Evolutionary conservation across 2,797 vertebrate genomes (phyloP), one percentile per base, ranked within the genome.

Genomic region (Coregonus ussuriensis): DNA sequence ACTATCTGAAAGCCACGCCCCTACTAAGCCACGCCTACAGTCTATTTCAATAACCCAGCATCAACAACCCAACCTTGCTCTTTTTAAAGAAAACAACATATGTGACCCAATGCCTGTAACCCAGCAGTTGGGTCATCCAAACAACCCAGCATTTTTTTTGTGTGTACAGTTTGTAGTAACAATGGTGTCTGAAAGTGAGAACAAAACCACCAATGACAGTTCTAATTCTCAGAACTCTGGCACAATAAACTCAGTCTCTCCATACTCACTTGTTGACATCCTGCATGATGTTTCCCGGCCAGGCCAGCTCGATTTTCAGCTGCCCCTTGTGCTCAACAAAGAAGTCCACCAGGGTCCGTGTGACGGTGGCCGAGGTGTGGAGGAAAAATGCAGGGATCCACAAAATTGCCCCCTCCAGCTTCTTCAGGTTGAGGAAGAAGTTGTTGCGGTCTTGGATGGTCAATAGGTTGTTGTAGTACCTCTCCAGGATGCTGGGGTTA

Each of bases 371-470:
- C 0, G 98, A 99, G 0, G 97, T 99, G 85, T 99, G 98, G 82
- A 99, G 98, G 91, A 99, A 99, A 89, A 99, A 99, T 1, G 98
- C 98, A 0, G 98, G 98, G 88, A 99, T 99, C 98, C 98, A 99
- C 72, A 99, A 94, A 79, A 99, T 96, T 87, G 96, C 98, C 66
- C 96, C 96, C 0, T 99, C 98, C 0, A 99, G 95, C 92, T 98
- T 99, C 88, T 99, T 98, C 85, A 99, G 88, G 85, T 96, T 98
- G 51, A 99, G 93, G 81, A 98, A 99, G 93, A 99, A 99, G 86
- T 99, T 99, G 91, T 99, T 99, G 83, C 98, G 94, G 88, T 99
- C 98, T 85, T 99, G 97, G 83, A 99, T 98, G 89, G 98, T 99
- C 88, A 99, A 83, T 69, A 99, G 96, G 77, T 99, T 99, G 91